Evolutionary conservation across 2,113 vertebrate species (phyloP), one percentile per base, ranked within the genome.

Genomic region (Daphoenositta chrysoptera): DNA sequence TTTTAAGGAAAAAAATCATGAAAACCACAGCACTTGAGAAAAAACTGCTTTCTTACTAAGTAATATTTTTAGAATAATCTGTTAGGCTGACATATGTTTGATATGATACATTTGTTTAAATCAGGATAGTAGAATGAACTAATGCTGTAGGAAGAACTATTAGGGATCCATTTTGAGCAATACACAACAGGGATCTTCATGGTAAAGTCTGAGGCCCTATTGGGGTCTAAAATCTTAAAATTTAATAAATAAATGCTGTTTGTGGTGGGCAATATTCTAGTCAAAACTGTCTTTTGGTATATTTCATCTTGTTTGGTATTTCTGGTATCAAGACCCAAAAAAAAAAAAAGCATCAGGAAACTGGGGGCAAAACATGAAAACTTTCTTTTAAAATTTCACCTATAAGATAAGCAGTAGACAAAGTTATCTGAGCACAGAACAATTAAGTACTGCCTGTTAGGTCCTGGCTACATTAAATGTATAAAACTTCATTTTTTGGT

Each of bases 201-300:
- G n/a, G 6, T n/a, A 39, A 39, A 0, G 0, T 76, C 15, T 44
- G 33, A 87, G 19, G 7, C 3, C 17, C 5, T 47, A 24, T 27
- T 30, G 17, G 35, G 65, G 6, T 54, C 37, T 57, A 61, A 37
- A 4, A 44, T 26, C 20, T 53, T 70, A 33, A 58, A 40, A 48
- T 58, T 63, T 27, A 56, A 51, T 18, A 76, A 58, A 60, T 54
- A 63, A 50, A 24, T 50, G 1, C 37, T 79, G 12, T 9, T 65
- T 45, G 3, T 66, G 4, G 3, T 44, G 6, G 15, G 23, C 13
- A 44, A 82, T 35, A 58, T 54, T 63, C 27, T 23, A 61, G 18
- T 2, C 5, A 23, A 77, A 84, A 23, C 3, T 37, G 1, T 4
- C 3, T 44, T 61, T 90, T 54, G 9, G 3, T 30, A 5, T 54